Conservation (phyloP, 2,113 vertebrate genomes). For the Hemibagrus wyckioides region DNA sequence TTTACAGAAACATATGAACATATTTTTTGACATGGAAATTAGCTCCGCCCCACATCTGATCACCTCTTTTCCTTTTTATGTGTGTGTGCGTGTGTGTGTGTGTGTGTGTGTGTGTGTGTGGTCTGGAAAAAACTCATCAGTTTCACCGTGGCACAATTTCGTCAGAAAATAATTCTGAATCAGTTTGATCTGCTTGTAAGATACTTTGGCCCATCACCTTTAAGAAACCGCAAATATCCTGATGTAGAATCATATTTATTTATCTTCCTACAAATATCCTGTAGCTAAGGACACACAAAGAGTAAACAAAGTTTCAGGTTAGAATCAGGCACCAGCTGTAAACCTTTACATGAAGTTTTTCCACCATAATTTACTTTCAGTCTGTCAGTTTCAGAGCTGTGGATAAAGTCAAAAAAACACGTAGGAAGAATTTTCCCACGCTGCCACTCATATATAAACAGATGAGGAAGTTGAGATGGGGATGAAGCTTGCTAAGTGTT, state of each 20-base stretch:
- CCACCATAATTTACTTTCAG: background rate
- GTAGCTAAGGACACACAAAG: background rate
- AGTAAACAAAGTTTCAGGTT: background rate
- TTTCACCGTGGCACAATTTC: background rate
- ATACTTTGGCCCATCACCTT: no score
- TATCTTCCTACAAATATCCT: background rate
- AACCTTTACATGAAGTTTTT: background rate
- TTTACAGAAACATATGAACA: background rate
- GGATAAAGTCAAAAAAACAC: background rate
- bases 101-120: no score
- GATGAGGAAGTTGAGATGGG: background rate
- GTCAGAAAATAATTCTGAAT: background rate
- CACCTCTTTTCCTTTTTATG: background rate
- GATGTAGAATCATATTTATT: background rate
- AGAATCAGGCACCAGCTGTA: background rate
- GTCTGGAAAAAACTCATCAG: background rate
- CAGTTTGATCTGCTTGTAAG: background rate
- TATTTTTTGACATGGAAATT: background rate
- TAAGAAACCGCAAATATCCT: background rate
- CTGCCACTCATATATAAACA: background rate
- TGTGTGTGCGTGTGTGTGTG: no score
- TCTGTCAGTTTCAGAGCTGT: background rate
- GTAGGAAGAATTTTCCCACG: background rate
- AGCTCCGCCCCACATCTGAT: background rate
- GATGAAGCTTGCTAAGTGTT: background rate